A percentile compares a stretch with the other conserved stretches of the same genome.
Evolutionary conservation across 2,888 invertebrate species (phyloP).

Genomic region (Amaurobius ferox): DNA sequence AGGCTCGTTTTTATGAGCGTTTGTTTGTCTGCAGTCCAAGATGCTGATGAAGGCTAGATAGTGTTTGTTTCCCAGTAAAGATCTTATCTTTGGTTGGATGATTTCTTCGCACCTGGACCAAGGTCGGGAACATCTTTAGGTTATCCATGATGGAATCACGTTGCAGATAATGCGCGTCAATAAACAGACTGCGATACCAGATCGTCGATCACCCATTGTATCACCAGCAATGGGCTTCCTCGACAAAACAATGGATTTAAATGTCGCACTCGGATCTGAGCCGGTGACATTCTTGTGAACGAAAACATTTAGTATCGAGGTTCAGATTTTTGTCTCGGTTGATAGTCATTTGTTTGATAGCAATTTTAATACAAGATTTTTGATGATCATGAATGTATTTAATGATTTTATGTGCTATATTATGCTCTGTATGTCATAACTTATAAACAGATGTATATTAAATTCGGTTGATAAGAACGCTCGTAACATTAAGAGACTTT

Average conservation of each 20-base stretch:
- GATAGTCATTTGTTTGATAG: not conserved
- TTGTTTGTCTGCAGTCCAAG: conserved; percentile 57
- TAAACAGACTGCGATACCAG: conserved; percentile 61
- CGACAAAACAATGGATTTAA: conserved; percentile 53
- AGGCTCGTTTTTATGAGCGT: conserved; percentile 65
- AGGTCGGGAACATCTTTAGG: conserved; percentile 41
- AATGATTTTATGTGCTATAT: too few relatives aligned
- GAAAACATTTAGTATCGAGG: conserved; percentile 5
- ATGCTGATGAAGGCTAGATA: conserved; percentile 59
- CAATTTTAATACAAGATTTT: not conserved
- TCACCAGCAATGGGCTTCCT: conserved; percentile 63
- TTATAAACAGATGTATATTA: too few relatives aligned
- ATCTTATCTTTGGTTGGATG: conserved; percentile 60
- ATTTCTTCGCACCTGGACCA: conserved; percentile 60
- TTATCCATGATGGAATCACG: conserved; percentile 52
- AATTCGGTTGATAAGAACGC: too few relatives aligned
- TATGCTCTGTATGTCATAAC: too few relatives aligned
- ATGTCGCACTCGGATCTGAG: conserved; percentile 8
- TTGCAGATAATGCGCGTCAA: conserved; percentile 68
- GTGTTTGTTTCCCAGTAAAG: conserved; percentile 63
- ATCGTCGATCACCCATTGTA: conserved; percentile 58
- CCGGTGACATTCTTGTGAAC: conserved; percentile 38
- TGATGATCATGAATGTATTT: not conserved
- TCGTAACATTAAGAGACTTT: too few relatives aligned
- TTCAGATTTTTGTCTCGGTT: not conserved